Evolutionary conservation across 2,888 invertebrate genomes (phyloP).

Genomic region (Leptinotarsa juncta): DNA sequence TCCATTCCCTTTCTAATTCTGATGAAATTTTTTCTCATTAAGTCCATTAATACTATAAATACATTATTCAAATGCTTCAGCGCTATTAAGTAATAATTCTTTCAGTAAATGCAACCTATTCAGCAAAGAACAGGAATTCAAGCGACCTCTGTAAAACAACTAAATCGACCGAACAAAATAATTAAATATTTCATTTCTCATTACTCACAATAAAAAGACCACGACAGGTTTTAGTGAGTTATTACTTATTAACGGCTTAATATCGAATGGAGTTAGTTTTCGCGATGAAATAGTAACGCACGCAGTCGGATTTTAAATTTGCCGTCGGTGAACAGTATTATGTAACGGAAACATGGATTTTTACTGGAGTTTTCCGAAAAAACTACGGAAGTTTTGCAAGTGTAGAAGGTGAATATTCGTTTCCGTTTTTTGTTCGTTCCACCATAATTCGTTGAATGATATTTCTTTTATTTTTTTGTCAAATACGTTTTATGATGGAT

Average conservation of each 20-base stretch:
- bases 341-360: conserved; percentile 35
- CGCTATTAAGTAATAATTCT: conserved; percentile 6
- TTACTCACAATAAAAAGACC: conserved; percentile 11
- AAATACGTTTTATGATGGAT: not conserved
- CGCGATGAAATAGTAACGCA: conserved; percentile 10
- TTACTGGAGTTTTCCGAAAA: conserved; percentile 38
- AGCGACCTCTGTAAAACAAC: not conserved
- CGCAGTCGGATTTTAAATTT: not conserved
- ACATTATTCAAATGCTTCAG: conserved; percentile 19
- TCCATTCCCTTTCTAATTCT: conserved; percentile 13
- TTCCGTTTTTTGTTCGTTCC: not conserved
- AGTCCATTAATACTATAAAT: conserved; percentile 7
- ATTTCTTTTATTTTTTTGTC: too few species aligned
- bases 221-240: conserved; percentile 20
- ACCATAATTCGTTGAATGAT: too few species aligned
- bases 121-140: not conserved
- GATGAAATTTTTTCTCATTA: conserved; percentile 12
- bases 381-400: conserved; percentile 28
- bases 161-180: conserved; percentile 9
- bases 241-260: conserved; percentile 18
- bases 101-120: conserved; percentile 13
- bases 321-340: conserved; percentile 15
- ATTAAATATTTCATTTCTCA: conserved; percentile 18
- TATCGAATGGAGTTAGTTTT: conserved; percentile 11
- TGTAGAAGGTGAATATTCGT: conserved; percentile 21